phyloP scores from a whole-genome alignment of 2,797 vertebrate species.

The Rhabdophis nuchalis region DNA sequence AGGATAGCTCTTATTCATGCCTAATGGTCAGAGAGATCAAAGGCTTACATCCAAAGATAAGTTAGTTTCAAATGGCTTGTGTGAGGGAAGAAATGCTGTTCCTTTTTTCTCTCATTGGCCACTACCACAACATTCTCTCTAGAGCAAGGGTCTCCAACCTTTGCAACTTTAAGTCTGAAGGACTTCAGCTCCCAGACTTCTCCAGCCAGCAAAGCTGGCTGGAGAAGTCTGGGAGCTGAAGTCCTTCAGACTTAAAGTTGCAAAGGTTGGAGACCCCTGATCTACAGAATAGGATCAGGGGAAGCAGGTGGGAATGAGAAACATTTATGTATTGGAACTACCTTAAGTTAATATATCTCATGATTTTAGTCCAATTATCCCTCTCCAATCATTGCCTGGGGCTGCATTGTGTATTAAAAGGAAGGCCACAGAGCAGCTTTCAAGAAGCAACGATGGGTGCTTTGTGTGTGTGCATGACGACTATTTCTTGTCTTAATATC shows the following conservation, averaged over 20 bases:
- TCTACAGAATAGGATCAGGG: not conserved
- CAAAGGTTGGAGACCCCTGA: too few relatives aligned
- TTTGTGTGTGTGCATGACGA: not conserved
- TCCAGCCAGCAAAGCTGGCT: too few relatives aligned
- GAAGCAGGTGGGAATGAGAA: not conserved
- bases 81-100: not conserved
- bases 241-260: too few relatives aligned
- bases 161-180: too few relatives aligned
- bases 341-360: not conserved
- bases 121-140: not conserved
- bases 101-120: not conserved
- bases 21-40: not conserved
- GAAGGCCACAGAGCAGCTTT: not conserved
- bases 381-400: not conserved
- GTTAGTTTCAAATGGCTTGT: not conserved
- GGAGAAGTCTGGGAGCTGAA: too few relatives aligned
- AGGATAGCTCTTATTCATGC: not conserved
- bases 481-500: not conserved
- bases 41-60: not conserved
- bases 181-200: too few relatives aligned
- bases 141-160: too few relatives aligned
- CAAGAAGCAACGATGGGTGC: not conserved
- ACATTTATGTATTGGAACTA: not conserved
- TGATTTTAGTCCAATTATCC: not conserved
- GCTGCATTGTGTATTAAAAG: not conserved